A percentile compares a stretch with the other conserved stretches of the same genome.
Evolutionary conservation across 2,797 vertebrate species (phyloP).

Genomic region (Sarcoramphus papa): DNA sequence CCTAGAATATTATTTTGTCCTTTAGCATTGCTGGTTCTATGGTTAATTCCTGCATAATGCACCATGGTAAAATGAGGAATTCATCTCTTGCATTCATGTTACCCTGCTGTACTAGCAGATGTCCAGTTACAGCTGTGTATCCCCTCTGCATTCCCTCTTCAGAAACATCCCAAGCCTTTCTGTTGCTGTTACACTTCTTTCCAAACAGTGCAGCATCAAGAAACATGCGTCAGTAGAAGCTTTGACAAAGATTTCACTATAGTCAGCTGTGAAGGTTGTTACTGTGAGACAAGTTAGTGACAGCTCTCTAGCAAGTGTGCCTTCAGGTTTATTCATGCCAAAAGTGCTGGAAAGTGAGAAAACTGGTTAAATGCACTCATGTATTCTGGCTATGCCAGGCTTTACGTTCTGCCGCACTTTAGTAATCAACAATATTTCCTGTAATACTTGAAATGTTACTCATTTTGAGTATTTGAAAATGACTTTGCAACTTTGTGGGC

Average conservation of each 20-base stretch:
- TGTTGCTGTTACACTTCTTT: slow-evolving; percentile 33
- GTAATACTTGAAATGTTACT: not conserved
- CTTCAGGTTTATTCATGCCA: slow-evolving; percentile 31
- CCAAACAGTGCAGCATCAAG: slow-evolving; percentile 12
- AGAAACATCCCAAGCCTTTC: not conserved
- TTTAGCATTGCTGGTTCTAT: not conserved
- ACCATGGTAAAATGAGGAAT: not conserved
- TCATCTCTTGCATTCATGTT: not conserved
- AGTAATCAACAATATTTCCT: not conserved
- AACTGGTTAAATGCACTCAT: not conserved
- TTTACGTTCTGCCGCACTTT: not conserved
- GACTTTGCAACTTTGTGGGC: not conserved
- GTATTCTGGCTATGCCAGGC: not conserved
- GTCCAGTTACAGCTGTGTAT: slow-evolving; percentile 7
- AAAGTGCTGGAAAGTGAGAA: slow-evolving; percentile 33
- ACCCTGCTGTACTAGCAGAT: not conserved
- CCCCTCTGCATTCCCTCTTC: not conserved
- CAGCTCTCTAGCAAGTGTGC: slow-evolving; percentile 37
- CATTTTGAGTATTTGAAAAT: not conserved
- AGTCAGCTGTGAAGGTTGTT: slow-evolving; percentile 38
- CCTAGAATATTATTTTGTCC: not conserved
- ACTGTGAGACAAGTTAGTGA: slow-evolving; percentile 53
- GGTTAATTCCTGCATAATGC: not conserved
- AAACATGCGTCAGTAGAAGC: not conserved
- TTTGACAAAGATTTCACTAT: slow-evolving; percentile 24